Evolutionary conservation across 2,113 vertebrate genomes (phyloP).

Genomic region (Arenaria interpres): DNA sequence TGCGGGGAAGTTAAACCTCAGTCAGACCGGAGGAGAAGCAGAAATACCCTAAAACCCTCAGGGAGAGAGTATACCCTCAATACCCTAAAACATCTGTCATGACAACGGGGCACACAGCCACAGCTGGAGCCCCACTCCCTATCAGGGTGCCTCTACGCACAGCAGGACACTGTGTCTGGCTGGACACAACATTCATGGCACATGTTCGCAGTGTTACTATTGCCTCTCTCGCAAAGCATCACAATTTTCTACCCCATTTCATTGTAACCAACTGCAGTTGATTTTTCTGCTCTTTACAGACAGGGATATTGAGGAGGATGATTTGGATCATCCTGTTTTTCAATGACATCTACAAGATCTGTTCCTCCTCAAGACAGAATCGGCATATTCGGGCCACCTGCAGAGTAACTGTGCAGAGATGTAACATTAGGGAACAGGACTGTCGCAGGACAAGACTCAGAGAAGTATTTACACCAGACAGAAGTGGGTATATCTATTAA

Average conservation of each 20-base stretch:
- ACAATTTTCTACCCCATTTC: not conserved
- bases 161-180: not conserved
- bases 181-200: too few relatives aligned
- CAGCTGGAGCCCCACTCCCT: not conserved
- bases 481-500: not conserved
- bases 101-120: not conserved
- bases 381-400: not conserved
- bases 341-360: not conserved
- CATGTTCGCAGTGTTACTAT: not conserved
- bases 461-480: slow-evolving; percentile 45
- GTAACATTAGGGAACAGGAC: slow-evolving; percentile 3
- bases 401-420: slow-evolving; percentile 42
- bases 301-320: not conserved
- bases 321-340: not conserved
- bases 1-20: slow-evolving; percentile 48
- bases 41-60: not conserved
- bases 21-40: not conserved
- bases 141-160: fast-evolving
- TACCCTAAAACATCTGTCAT: not conserved
- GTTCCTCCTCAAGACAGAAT: not conserved
- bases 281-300: not conserved
- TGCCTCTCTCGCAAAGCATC: not conserved
- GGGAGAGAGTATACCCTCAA: not conserved
- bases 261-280: not conserved
- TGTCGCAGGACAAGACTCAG: slow-evolving; percentile 14